phyloP scores from a whole-genome alignment of 2,888 invertebrate genomes.

The Abrostola tripartita region DNA sequence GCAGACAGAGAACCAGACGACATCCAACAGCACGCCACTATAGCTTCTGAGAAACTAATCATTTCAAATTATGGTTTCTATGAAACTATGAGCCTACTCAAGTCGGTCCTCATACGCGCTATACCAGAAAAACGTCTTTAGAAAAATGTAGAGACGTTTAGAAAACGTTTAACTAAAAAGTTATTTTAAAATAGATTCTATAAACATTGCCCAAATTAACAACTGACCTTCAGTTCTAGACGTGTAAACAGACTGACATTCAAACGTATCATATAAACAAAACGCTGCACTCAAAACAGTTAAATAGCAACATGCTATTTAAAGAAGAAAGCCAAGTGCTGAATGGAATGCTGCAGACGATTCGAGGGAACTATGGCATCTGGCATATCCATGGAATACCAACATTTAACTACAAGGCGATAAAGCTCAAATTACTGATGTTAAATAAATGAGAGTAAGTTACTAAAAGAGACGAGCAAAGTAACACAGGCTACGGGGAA shows the following conservation, averaged over 20 bases:
- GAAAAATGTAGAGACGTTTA: slow-evolving; percentile 19
- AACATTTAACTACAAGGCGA: slow-evolving; percentile 6
- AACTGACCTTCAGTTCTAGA: slow-evolving; percentile 66
- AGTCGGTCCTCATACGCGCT: slow-evolving; percentile 2
- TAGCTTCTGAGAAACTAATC: slow-evolving; percentile 58
- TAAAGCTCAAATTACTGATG: slow-evolving; percentile 39
- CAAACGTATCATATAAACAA: slow-evolving; percentile 70
- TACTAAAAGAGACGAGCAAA: slow-evolving; percentile 43
- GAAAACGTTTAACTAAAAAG: slow-evolving; percentile 44
- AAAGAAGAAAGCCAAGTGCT: slow-evolving; percentile 69
- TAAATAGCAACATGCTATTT: slow-evolving; percentile 69
- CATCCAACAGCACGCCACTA: slow-evolving; percentile 24
- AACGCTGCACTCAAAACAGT: slow-evolving; percentile 57
- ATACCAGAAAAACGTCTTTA: slow-evolving; percentile 10
- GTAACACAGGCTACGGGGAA: slow-evolving; percentile 18
- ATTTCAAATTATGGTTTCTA: slow-evolving; percentile 60
- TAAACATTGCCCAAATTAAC: slow-evolving; percentile 65
- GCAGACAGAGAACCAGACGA: slow-evolving; percentile 32
- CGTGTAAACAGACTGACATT: slow-evolving; percentile 66
- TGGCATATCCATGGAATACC: slow-evolving; percentile 20
- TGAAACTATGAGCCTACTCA: slow-evolving; percentile 40
- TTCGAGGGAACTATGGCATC: slow-evolving; percentile 49
- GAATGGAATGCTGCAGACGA: slow-evolving; percentile 62
- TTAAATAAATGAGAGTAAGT: slow-evolving; percentile 30
- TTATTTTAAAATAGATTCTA: slow-evolving; percentile 49